Conservation (phyloP, 2,797 vertebrate genomes). For the Xenentodon cancila region DNA sequence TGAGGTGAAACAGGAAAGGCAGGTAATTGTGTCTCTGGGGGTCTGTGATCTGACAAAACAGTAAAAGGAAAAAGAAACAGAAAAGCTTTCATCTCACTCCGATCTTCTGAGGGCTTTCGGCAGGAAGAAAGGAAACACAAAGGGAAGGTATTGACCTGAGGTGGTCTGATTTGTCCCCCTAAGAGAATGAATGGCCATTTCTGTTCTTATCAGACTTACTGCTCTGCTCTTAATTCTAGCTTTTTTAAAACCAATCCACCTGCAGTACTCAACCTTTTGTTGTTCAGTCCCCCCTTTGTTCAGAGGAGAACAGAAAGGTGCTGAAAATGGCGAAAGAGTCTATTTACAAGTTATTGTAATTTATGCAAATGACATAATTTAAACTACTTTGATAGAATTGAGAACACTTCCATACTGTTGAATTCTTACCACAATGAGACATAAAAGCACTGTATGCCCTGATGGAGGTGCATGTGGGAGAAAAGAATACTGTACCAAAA, state of each 20-base stretch:
- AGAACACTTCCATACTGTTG: too few relatives aligned
- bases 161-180: conserved; percentile 36
- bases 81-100: conserved; percentile 8
- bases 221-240: conserved; percentile 19
- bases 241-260: conserved; percentile 13
- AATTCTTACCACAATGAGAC: too few relatives aligned
- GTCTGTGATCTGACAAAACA: conserved; percentile 36
- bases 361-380: too few relatives aligned
- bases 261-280: conserved; percentile 1
- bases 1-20: conserved; percentile 31
- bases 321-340: background rate
- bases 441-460: too few relatives aligned
- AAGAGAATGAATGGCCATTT: conserved; percentile 18
- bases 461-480: too few relatives aligned
- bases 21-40: conserved; percentile 66
- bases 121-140: conserved; percentile 34
- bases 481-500: too few relatives aligned
- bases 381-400: too few relatives aligned
- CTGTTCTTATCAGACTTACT: conserved; percentile 31
- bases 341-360: conserved; percentile 1
- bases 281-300: conserved; percentile 16
- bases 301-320: conserved; percentile 3
- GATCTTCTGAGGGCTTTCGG: conserved; percentile 19
- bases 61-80: conserved; percentile 5
- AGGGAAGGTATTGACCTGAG: conserved; percentile 41